Base-by-base conservation (phyloP, 2,797 vertebrate genomes). In the Telmatherina bonti region DNA sequence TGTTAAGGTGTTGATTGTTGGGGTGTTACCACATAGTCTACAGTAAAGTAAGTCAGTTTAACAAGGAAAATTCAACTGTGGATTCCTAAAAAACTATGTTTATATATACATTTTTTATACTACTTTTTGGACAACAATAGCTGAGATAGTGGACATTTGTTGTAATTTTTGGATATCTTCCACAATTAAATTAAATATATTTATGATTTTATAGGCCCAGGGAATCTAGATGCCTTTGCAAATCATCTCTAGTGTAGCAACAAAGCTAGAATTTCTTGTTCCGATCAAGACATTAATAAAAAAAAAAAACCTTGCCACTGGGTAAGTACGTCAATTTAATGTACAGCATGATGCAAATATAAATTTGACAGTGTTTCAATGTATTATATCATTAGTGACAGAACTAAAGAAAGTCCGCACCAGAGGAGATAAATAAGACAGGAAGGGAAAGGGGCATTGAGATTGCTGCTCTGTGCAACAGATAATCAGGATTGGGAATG, bases 401-500 rank as follows among this genome's bases (percentile, higher is more conserved):
- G 30, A 76, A 71, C 65, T 52, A 49, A 81, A 64, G 60, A 52
- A 47, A 67, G 66, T 80, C 58, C 13, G 72, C 47, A 16, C 1
- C 16, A 55, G 55, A 18, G 62, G 29, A 61, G 72, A 85, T 61
- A 49, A 81, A 78, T 76, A 51, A 65, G 58, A 47, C 31, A 16
- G 36, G 59, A 65, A 31, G 62, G 31, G 62, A 33, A 27, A 49
- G 69, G 67, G 82, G 71, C 79, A 75, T 79, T 73, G 13, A 64
- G 87, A 82, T 88, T 67, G 33, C 70, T 71, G 85, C 85, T 84
- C 82, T 45, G 84, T 35, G 79, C 72, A 70, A 69, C 86, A 82
- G 85, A 92, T 93, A 92, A 92, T 93, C 93, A 88, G 84, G 81
- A 89, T 87, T 80, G 88, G 85, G 86, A 92, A 90, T 80, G 86